A percentile compares a stretch with the other conserved stretches of the same genome.
Conservation (phyloP, 2,888 invertebrate species). For the Drosophila stalkeri region DNA sequence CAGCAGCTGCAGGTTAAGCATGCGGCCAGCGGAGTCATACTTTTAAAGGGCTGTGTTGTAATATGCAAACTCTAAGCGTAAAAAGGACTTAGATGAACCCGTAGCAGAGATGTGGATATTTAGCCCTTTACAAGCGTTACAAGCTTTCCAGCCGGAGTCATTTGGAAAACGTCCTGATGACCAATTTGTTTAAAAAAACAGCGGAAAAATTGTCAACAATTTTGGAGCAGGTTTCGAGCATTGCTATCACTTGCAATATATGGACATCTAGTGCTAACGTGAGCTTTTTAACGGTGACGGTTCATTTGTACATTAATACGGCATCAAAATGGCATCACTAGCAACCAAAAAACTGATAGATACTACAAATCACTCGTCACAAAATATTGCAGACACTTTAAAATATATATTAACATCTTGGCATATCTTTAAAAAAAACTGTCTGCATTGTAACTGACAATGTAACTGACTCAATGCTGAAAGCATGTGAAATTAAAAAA, state of each 20-base stretch:
- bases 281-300: neutral
- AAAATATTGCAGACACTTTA: neutral
- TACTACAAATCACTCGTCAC: neutral
- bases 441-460: neutral
- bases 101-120: too few species aligned
- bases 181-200: too few species aligned
- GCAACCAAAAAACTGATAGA: neutral
- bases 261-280: neutral
- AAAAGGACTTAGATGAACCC: too few species aligned
- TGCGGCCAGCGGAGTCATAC: too few species aligned
- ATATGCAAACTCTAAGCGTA: too few species aligned
- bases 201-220: neutral
- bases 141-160: too few species aligned
- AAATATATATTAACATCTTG: neutral
- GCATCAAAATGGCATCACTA: neutral
- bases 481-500: neutral
- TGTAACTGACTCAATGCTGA: neutral
- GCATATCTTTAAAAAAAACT: neutral
- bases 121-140: too few species aligned
- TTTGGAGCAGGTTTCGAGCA: neutral
- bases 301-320: neutral
- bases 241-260: neutral
- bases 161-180: too few species aligned
- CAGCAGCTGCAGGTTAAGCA: too few species aligned
- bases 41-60: too few species aligned